Conservation (phyloP, 2,888 invertebrate genomes). For the Limenitis camilla region DNA sequence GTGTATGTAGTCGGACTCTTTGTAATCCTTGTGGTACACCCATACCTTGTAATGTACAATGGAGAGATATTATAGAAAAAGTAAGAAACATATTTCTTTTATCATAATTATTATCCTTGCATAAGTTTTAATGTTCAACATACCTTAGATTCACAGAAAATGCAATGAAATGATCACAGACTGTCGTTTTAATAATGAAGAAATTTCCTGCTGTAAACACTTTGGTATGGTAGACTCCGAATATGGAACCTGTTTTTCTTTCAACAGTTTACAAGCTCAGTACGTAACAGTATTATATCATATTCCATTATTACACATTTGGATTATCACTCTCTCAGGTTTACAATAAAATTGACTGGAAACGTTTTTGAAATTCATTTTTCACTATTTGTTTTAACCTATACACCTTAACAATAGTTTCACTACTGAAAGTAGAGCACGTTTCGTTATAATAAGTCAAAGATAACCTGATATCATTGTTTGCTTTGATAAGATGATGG, state of each 20-base stretch:
- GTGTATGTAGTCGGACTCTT: slow-evolving; percentile 34
- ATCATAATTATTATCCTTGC: not conserved
- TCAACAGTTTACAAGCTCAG: slow-evolving; percentile 70
- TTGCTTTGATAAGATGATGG: slow-evolving; percentile 21
- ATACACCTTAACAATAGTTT: not conserved
- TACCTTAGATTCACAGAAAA: slow-evolving; percentile 51
- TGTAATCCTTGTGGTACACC: slow-evolving; percentile 46
- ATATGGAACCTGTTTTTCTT: slow-evolving; percentile 67
- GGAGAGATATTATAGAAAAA: slow-evolving; percentile 41
- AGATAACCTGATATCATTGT: slow-evolving; percentile 20
- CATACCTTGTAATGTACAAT: slow-evolving; percentile 45
- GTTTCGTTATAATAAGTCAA: slow-evolving; percentile 1
- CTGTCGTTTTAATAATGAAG: slow-evolving; percentile 61
- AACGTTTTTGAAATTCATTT: not conserved
- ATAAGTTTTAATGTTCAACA: not conserved
- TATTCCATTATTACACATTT: not conserved
- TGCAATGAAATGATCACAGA: slow-evolving; percentile 58
- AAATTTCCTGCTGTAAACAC: slow-evolving; percentile 66
- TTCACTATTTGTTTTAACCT: not conserved
- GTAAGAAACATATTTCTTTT: slow-evolving; percentile 30
- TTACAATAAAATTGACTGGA: not conserved
- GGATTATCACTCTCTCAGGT: not conserved
- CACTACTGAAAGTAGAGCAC: slow-evolving; percentile 6
- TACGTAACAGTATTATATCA: slow-evolving; percentile 30
- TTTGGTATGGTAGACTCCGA: slow-evolving; percentile 67